Evolutionary conservation across 2,888 invertebrate species (phyloP), one percentile per base, ranked within the genome.

Genomic region (Keiferia lycopersicella): DNA sequence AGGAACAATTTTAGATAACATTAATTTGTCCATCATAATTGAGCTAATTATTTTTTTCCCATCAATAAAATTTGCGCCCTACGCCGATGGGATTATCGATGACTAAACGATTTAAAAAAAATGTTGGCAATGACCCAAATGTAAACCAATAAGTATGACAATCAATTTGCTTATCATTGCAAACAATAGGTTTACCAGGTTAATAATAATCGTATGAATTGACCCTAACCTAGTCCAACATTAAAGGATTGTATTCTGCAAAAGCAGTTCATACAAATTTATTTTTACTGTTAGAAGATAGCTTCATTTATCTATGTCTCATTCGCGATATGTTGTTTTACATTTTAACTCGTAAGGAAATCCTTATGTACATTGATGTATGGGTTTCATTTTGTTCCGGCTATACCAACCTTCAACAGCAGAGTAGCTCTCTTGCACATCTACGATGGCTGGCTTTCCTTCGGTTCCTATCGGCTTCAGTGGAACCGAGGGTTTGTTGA

Each of bases 361-460:
- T 6, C 2, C 3, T 34, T 34, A 4, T 34, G 1, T 34, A 8
- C 8, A 34, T 34, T 4, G 6, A 10, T 34, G 34, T 34, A 4
- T 10, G 34, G 3, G 6, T 30, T 30, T 34, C 34, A 26, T 34
- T 34, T 34, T 10, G 8, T 34, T 8, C 34, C 34, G 4, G 2
- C 1, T 51, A 20, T 22, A 51, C 51, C 22, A 30, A 98, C 99
- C 98, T 96, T 99, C 99, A 87, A 98, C 96, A 66, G 98, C 98
- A 57, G 98, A 96, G 89, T 99, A 98, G 81, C 96, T 98, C 83
- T 98, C 97, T 86, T 98, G 97, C 56, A 97, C 96, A 86, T 98
- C 98, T 72, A 98, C 95, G 84, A 98, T 98, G 72, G 94, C 94
- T 50, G 98, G 98, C 71, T 98, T 97, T 67, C 97, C 97, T 70